A percentile compares a stretch with the other conserved stretches of the same genome.
phyloP scores from a whole-genome alignment of 2,113 vertebrate species.

The Bujurquina vittata region DNA sequence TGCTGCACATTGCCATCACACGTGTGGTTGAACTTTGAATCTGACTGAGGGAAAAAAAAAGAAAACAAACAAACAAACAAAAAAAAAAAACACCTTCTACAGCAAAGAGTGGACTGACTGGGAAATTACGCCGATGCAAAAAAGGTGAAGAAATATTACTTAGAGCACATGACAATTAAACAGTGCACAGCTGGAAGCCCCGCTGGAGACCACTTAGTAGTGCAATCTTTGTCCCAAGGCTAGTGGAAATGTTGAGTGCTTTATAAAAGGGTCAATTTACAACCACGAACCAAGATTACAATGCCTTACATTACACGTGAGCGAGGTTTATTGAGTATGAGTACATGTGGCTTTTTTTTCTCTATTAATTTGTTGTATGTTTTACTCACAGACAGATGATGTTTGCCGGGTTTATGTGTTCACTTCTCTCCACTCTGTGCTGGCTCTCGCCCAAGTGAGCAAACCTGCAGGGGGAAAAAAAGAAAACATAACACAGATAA shows the following conservation, averaged over 20 bases:
- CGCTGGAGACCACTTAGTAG: conserved; percentile 39
- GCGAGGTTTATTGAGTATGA: background rate
- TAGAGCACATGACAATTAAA: conserved; percentile 25
- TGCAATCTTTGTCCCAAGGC: background rate
- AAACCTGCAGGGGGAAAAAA: conserved; percentile 81
- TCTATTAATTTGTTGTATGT: background rate
- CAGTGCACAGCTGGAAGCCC: background rate
- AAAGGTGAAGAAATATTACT: background rate
- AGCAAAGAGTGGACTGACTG: background rate
- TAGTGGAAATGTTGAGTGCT: conserved; percentile 23
- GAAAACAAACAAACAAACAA: background rate
- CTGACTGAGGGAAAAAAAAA: background rate
- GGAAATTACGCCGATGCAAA: background rate
- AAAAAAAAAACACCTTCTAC: background rate
- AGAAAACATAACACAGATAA: background rate
- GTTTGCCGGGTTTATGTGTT: conserved; percentile 79
- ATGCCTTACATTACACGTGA: conserved; percentile 13
- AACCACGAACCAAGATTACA: conserved; percentile 1
- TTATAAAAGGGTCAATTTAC: background rate
- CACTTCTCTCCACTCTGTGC: conserved; percentile 85
- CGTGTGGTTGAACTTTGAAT: conserved; percentile 30
- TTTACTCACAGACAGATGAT: conserved; percentile 90
- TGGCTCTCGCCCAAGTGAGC: conserved; percentile 91
- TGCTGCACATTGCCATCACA: conserved; percentile 42
- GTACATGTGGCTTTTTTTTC: background rate